Base-by-base conservation (phyloP, 2,113 vertebrate species). In the Telmatochromis brachygnathus region DNA sequence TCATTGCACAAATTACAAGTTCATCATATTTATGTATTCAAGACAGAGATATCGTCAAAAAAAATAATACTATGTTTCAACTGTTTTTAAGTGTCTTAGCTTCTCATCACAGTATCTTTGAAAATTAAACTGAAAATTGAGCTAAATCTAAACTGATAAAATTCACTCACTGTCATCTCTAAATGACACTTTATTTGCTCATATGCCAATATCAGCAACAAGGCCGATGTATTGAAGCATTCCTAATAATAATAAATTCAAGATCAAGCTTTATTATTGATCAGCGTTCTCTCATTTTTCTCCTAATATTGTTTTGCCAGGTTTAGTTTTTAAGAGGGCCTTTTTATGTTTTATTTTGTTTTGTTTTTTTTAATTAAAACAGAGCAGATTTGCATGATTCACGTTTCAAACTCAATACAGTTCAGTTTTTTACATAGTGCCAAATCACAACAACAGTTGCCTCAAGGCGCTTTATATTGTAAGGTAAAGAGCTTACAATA, bases 291-390 rank as follows among this genome's bases (percentile, higher is more conserved):
- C 9, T 47, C 39, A 28, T 75, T 28, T 75, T 42, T 4, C 58
- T 62, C n/a, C 7, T 70, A 21, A 3, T 42, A 42, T 70, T 70
- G 1, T 68, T 68, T 21, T 39, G 62, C 19, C 0, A 1, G 35
- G 12, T 42, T 73, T 73, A 3, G n/a, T 15, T 23, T 42, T 37
- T 65, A 9, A 42, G 1, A 12, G 12, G n/a, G n/a, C 2, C 12
- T 6, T 70, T 23, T 70, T 15, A 6, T 42, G 3, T 42, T 42
- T 42, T 13, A 0, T 13, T 13, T 5, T 5, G 26, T 28, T 26
- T 26, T 3, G 0, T 3, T 4, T 45, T 42, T 14, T 45, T 14
- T 6, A 0, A 28, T 12, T 37, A 37, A 37, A 65, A 37, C 3
- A 73, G 68, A 45, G 21, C 21, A 73, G 21, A 23, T 70, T 70